Evolutionary conservation across 2,113 vertebrate species (phyloP).

Genomic region (Hucho hucho): DNA sequence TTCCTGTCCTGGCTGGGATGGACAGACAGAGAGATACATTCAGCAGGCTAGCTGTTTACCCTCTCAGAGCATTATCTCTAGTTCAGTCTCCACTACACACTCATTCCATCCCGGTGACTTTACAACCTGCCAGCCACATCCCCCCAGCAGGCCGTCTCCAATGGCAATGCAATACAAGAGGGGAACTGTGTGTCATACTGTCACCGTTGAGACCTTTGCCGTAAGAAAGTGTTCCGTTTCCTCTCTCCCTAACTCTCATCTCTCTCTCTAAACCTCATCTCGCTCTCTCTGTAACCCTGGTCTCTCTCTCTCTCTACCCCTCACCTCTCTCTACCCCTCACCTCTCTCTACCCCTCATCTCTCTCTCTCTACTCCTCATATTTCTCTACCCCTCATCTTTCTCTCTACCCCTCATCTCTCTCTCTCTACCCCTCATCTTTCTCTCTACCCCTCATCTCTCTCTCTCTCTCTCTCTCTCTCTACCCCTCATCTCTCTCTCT

Average conservation of each 20-base stretch:
- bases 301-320: slow-evolving; percentile 22
- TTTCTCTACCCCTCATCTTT: no score
- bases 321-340: slow-evolving; percentile 26
- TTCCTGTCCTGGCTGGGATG: slow-evolving; percentile 77
- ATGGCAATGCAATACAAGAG: slow-evolving; percentile 31
- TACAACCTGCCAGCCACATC: neutral
- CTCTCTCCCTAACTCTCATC: slow-evolving; percentile 15
- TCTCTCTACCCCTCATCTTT: no score
- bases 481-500: no score
- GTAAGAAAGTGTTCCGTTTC: slow-evolving; percentile 17
- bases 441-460: no score
- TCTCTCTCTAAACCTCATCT: slow-evolving; percentile 31
- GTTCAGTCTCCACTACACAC: neutral
- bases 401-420: no score
- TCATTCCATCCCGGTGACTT: slow-evolving; percentile 12
- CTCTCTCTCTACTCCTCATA: no score
- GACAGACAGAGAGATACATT: no score
- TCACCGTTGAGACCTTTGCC: slow-evolving; percentile 45
- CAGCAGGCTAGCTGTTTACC: neutral
- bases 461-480: no score
- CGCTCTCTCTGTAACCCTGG: no score
- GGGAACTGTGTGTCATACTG: slow-evolving; percentile 37
- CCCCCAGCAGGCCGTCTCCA: slow-evolving; percentile 28
- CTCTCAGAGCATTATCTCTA: neutral
- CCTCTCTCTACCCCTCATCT: no score